Conservation (phyloP, 2,113 vertebrate genomes). For the Neolamprologus devosi region DNA sequence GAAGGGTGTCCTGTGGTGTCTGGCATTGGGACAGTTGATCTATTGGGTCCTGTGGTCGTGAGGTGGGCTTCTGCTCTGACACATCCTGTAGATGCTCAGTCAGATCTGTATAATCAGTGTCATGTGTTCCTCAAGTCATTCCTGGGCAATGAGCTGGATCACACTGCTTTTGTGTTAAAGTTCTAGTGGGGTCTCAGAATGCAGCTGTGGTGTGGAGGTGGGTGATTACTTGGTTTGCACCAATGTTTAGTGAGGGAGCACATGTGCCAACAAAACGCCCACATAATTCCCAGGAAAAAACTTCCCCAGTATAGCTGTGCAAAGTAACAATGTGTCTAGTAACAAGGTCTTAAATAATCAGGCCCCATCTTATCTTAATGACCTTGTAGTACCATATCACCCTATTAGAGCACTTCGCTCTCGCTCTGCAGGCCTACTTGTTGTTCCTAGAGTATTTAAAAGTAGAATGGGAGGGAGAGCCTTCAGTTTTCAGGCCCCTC, state of each 20-base stretch:
- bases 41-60: background rate
- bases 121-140: background rate
- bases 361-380: no score
- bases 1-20: background rate
- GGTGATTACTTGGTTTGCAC: background rate
- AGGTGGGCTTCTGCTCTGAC: background rate
- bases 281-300: background rate
- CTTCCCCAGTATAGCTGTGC: background rate
- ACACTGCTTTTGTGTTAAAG: background rate
- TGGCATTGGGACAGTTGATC: background rate
- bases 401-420: no score
- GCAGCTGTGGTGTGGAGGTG: background rate
- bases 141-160: background rate
- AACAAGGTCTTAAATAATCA: no score
- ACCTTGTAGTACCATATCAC: no score
- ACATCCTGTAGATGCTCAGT: background rate
- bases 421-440: no score
- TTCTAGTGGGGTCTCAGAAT: background rate
- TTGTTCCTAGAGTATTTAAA: no score
- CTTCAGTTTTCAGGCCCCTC: no score
- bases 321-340: background rate
- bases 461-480: no score
- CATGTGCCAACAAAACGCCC: background rate
- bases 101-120: background rate
- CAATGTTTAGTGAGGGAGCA: background rate